A percentile compares a stretch with the other conserved stretches of the same genome.
phyloP scores from a whole-genome alignment of 2,888 invertebrate species.

The Rhingia campestris region DNA sequence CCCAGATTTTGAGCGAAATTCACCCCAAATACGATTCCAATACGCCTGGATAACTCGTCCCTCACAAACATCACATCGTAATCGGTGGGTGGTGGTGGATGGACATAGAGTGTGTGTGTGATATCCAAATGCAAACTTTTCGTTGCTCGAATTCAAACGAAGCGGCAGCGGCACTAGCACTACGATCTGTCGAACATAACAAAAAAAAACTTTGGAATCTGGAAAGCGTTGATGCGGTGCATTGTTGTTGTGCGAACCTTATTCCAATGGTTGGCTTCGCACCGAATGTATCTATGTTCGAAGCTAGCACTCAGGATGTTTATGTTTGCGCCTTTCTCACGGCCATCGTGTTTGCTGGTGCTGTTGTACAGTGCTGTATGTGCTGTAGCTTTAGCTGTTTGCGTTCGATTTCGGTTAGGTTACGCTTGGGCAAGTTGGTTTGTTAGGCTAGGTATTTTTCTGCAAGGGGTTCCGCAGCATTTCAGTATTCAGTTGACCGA shows the following conservation, averaged over 20 bases:
- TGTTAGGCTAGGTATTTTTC: constrained; percentile 45
- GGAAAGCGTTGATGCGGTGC: not conserved
- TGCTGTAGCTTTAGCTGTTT: constrained; percentile 6
- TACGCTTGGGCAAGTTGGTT: constrained; percentile 37
- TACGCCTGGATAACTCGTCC: not conserved
- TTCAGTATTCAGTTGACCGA: constrained; percentile 62
- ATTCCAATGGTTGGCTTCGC: constrained; percentile 11
- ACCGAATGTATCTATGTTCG: constrained; percentile 11
- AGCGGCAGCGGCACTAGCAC: too few species aligned
- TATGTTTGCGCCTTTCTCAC: constrained; percentile 53
- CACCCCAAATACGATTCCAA: constrained; percentile 25
- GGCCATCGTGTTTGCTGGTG: constrained; percentile 48
- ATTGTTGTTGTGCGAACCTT: constrained; percentile 32
- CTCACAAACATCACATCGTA: not conserved
- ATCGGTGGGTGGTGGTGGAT: too few species aligned
- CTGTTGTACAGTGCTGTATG: not conserved
- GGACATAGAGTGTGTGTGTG: too few species aligned
- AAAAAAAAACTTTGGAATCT: constrained; percentile 20
- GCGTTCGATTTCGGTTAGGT: constrained; percentile 12
- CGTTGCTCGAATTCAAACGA: too few species aligned
- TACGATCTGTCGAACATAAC: constrained; percentile 38
- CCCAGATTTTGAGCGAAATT: constrained; percentile 62
- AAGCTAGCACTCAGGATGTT: constrained; percentile 18
- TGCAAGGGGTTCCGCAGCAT: constrained; percentile 69
- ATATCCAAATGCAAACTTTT: too few species aligned